Evolutionary conservation across 1,140 invertebrate species (phyloP).

Genomic region (Drosophila pectinifera): DNA sequence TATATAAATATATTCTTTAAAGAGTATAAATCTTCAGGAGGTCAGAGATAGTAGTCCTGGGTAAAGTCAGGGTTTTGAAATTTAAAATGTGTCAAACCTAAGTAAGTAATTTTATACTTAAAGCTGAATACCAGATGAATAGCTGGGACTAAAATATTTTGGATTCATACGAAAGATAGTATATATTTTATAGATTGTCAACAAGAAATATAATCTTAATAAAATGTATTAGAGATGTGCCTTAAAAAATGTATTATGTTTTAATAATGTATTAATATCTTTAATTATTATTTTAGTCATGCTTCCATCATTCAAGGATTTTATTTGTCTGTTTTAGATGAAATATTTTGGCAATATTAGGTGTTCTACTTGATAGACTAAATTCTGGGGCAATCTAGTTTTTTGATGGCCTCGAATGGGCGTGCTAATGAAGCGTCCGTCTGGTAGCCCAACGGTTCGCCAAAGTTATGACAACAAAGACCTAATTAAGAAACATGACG

Average conservation of each 20-base stretch:
- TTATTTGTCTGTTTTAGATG: neutral
- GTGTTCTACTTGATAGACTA: neutral
- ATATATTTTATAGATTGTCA: neutral
- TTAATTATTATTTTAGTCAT: neutral
- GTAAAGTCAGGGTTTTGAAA: too few species aligned
- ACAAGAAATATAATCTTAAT: too few species aligned
- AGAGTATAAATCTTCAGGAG: neutral
- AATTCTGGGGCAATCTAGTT: neutral
- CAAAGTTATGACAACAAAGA: conserved; percentile 81
- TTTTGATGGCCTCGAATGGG: conserved; percentile 2
- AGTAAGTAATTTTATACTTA: too few species aligned
- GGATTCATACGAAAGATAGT: neutral
- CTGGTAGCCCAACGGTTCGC: conserved; percentile 24
- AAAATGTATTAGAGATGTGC: neutral
- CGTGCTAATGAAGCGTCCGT: conserved; percentile 59
- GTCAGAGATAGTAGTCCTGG: neutral
- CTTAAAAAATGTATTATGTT: too few species aligned
- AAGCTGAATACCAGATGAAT: neutral
- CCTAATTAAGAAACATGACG: conserved; percentile 83
- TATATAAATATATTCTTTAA: too few species aligned
- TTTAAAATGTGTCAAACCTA: too few species aligned
- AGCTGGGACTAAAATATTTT: too few species aligned
- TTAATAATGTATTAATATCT: too few species aligned
- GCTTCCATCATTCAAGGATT: rapidly evolving
- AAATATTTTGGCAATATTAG: neutral